Evolutionary conservation across 2,797 vertebrate species (phyloP), one percentile per base, ranked within the genome.

Genomic region (Poeciliopsis presidionis): DNA sequence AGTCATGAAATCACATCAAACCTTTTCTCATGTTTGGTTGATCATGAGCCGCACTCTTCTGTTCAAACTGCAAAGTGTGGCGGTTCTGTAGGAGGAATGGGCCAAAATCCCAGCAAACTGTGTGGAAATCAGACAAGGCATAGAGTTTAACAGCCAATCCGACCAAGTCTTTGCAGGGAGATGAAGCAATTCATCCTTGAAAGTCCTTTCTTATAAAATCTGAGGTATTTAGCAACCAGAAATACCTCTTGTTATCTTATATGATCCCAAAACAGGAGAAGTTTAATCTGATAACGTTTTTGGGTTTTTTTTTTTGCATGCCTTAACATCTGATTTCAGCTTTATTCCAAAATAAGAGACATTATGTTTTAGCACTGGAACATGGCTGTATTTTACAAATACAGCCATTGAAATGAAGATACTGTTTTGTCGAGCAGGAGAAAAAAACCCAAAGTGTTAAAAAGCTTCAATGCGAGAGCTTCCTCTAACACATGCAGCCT

Each of bases 401-500:
- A 43, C 28, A 43, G 25, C 18, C n/a, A 28, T 74, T 12, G 20
- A 57, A 51, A 20, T 16, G 20, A 70, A 72, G 53, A 78, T 2
- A 59, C 20, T 5, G 30, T 25, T 2, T 39, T 39, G 36, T 39
- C 36, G 22, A 25, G 22, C 65, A 75, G 63, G 22, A 49, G 5
- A 69, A 67, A 65, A 84, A 86, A 75, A 39, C 7, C 86, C 80
- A 72, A 65, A 46, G 7, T 33, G 74, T 61, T 80, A 53, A 85
- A 63, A 86, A 87, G 77, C 49, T 74, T 69, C 81, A 79, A 86
- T 84, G 55, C 63, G 61, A 73, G 53, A 61, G 72, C 30, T 45
- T 73, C 77, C 78, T 78, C 77, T 91, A 90, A 94, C 87, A 93
- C 91, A 93, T 90, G 80, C 90, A 92, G 90, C 83, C 85, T 89